Conservation (phyloP, 2,113 vertebrate genomes). For the Nerophis ophidion region DNA sequence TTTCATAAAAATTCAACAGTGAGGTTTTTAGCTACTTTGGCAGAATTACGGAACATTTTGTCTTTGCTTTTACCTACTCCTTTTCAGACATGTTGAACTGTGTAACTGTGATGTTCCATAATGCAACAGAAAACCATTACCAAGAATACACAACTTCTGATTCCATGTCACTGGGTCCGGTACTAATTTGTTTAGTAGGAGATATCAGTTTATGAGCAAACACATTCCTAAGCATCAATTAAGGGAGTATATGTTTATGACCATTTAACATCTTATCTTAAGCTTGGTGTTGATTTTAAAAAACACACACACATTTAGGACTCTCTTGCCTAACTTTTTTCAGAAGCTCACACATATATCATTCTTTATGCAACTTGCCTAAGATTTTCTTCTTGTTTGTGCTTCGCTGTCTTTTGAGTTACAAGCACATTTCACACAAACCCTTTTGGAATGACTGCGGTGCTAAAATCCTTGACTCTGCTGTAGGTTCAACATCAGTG, state of each 20-base stretch:
- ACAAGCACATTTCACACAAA: conserved; percentile 12
- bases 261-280: conserved; percentile 49
- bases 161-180: conserved; percentile 47
- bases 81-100: too few species aligned
- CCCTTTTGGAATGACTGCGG: conserved; percentile 24
- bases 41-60: too few species aligned
- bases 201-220: conserved; percentile 32
- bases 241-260: conserved; percentile 38
- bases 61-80: too few species aligned
- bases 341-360: background rate
- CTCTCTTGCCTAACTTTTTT: background rate
- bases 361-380: too few species aligned
- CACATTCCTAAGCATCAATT: conserved; percentile 57
- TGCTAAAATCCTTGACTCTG: conserved; percentile 29
- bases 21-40: too few species aligned
- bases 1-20: too few species aligned
- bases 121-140: too few species aligned
- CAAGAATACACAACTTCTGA: background rate
- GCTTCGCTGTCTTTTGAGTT: background rate
- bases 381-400: conserved; percentile 1
- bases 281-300: conserved; percentile 57
- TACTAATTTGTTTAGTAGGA: conserved; percentile 12
- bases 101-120: too few species aligned
- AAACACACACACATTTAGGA: too few species aligned
- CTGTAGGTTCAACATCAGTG: conserved; percentile 26